Evolutionary conservation across 2,888 invertebrate species (phyloP), one percentile per base, ranked within the genome.

Genomic region (Acleris emargana): DNA sequence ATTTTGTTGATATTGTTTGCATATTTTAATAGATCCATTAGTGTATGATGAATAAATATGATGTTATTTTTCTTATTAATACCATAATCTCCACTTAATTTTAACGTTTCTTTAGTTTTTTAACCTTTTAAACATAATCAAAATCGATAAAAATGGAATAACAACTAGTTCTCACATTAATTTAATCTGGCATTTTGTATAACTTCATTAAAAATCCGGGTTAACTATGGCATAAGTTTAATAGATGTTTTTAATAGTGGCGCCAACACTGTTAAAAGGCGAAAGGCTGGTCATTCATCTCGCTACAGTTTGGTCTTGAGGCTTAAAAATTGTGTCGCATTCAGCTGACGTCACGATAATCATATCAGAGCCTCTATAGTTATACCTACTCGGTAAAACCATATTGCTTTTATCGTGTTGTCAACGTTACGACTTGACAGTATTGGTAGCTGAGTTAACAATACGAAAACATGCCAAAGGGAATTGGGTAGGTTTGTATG

Each of bases 1-100:
- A n/a, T 45, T n/a, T 45, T 45, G 6, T 17, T n/a, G 3, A 49
- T 11, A 2, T 20, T 57, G 22, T 50, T 60, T 47, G 25, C 28
- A 13, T 18, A 43, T 54, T 59, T 38, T 47, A 57, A 57, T 47
- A 59, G 57, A 69, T 68, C 61, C 61, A 62, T 57, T 57, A 61
- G 25, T 22, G 18, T 25, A 17, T 51, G 28, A 61, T 60, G 55
- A 66, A 66, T 66, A 66, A 61, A 51, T 17, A 66, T 66, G 51
- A 55, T 38, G 16, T 55, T 25, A 28, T 47, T 16, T 16, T 43
- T 9, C 16, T 4, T 42, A 5, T 43, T n/a, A 16, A 43, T n/a
- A n/a, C 43, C 42, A 43, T n/a, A 18, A 38, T 63, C 47, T 16
- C 43, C 3, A 42, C 13, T 45, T 43, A 25, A 57, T 17, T 5